Base-by-base conservation (phyloP, 1,140 invertebrate species). In the Scaptomyza hsui region DNA sequence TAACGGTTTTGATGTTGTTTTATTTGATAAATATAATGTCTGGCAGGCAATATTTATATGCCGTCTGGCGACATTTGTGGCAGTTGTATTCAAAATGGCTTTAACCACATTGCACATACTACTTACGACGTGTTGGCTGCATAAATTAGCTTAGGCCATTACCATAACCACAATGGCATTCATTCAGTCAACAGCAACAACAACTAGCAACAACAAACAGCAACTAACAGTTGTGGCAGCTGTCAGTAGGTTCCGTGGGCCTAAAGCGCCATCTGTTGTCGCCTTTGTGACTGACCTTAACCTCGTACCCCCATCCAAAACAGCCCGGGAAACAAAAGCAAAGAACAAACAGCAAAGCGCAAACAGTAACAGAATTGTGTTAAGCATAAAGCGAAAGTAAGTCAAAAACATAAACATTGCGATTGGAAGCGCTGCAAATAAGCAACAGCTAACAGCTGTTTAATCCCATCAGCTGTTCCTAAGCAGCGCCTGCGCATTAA, bases 131-230 rank as follows among this genome's bases (percentile, higher is more conserved):
- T 65, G 73, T 85, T 70, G 51, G 53, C 53, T 37, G 64, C 69
- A 77, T 86, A 85, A 76, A 85, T 80, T 80, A 77, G 73, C 42
- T 59, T n/a, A 57, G 70, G 77, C 80, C 64, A 86, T 81, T 86
- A 88, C 80, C 77, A 73, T 69, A 76, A 64, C 81, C 73, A 61
- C 42, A 72, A 15, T 57, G 12, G 48, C 26, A 6, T 60, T 67
- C 48, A 53, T 32, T 49, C 62, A 48, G 21, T 42, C 13, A 26
- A 16, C 41, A 53, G 42, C 29, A 29, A 15, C 52, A 60, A 24
- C 56, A 24, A 9, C n/a, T 29, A 9, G 7, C 26, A 21, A 15
- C 37, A 55, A 44, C 13, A 19, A 13, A n/a, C 26, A 45, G 15
- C 52, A 60, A 29, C 56, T 35, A n/a, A 9, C n/a, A n/a, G 32